phyloP scores from a whole-genome alignment of 2,797 vertebrate genomes.

The Poeciliopsis gracilis region DNA sequence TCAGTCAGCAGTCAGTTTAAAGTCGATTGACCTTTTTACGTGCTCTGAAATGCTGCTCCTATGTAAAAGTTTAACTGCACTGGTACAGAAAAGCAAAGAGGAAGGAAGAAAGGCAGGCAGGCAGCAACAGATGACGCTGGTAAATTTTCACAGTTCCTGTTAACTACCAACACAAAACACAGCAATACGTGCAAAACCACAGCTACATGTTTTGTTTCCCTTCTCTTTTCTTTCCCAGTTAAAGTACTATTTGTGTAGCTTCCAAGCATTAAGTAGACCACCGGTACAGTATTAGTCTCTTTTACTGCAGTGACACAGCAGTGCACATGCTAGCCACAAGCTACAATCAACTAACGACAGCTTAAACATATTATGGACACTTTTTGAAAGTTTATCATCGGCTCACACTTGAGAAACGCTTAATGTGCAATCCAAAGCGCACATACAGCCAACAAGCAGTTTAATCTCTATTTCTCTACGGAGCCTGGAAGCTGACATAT shows the following conservation, averaged over 20 bases:
- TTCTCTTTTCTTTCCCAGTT: neutral
- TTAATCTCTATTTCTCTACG: neutral
- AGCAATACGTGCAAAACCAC: neutral
- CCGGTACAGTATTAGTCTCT: neutral
- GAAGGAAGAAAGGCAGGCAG: neutral
- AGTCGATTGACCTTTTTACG: neutral
- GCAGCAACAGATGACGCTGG: conserved; percentile 34
- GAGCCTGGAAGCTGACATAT: conserved; percentile 39
- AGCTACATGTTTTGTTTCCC: neutral
- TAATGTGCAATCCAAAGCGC: neutral
- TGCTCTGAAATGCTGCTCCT: neutral
- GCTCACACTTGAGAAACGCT: accelerated
- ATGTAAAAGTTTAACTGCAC: neutral
- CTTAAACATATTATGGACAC: neutral
- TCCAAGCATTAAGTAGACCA: neutral
- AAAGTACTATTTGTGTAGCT: neutral
- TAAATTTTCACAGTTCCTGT: neutral
- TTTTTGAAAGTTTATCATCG: neutral
- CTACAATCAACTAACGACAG: conserved; percentile 4
- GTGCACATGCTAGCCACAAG: conserved; percentile 28
- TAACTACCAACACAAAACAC: neutral
- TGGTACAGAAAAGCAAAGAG: neutral
- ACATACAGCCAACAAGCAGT: accelerated
- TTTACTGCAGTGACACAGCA: conserved; percentile 51
- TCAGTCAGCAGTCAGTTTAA: neutral